Percentiles rank a stretch among this genome's conserved stretches.
Conservation (phyloP, 2,888 invertebrate genomes). For the Holacanthella duospinosa region DNA sequence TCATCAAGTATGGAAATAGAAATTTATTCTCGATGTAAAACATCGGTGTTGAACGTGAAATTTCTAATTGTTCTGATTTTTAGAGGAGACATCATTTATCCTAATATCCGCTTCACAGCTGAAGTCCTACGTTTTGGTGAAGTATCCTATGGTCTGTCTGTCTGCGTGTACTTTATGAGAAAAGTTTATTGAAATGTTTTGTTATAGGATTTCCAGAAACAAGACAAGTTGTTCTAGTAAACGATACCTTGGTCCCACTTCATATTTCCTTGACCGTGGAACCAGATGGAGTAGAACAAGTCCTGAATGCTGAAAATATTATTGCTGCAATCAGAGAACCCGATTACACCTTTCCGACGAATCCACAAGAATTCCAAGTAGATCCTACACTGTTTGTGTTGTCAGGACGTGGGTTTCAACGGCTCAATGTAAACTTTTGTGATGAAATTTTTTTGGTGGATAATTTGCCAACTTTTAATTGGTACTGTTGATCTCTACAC, state of each 20-base stretch:
- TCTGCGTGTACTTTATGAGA: neutral
- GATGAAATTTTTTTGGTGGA: too few species aligned
- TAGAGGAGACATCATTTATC: conserved; percentile 20
- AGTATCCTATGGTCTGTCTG: conserved; percentile 20
- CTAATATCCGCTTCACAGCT: conserved; percentile 16
- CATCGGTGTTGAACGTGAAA: too few species aligned
- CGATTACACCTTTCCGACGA: conserved; percentile 7
- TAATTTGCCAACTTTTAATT: neutral
- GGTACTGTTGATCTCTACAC: too few species aligned
- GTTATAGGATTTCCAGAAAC: conserved; percentile 20
- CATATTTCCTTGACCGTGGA: conserved; percentile 19
- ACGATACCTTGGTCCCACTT: conserved; percentile 23
- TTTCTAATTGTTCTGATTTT: too few species aligned
- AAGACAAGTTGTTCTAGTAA: conserved; percentile 19
- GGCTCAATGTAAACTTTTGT: conserved; percentile 13
- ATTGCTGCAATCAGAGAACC: conserved; percentile 4
- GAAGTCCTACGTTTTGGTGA: conserved; percentile 16
- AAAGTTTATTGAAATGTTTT: neutral
- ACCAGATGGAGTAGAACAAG: conserved; percentile 14
- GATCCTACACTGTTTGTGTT: conserved; percentile 18
- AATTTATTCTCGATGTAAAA: neutral
- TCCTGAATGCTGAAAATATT: conserved; percentile 13
- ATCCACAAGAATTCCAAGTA: conserved; percentile 23
- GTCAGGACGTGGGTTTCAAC: conserved; percentile 18
- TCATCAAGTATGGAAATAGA: conserved; percentile 15